These are phyloP conservation scores for Euphysa ruthae DNA, from an alignment of 30 jellyfish, hydroid and myxozoan species.

Conservation along the genomic window DNA sequence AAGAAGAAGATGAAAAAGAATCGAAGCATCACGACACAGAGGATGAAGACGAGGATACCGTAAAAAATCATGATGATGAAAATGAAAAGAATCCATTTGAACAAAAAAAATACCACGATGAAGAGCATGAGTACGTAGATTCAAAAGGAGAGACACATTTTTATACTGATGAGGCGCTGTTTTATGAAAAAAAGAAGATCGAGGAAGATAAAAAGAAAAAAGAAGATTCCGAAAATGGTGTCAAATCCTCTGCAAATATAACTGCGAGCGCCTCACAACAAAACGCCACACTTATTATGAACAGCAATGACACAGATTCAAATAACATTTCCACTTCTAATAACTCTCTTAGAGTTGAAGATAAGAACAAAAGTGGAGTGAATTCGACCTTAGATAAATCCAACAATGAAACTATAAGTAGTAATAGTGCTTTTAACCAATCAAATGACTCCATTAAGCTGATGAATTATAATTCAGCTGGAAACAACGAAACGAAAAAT, in stretches of 20 bases:
- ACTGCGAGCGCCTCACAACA: neutral
- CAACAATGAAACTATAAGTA: no score
- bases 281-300: neutral
- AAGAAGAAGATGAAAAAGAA: constrained; percentile 3
- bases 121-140: constrained; percentile 3
- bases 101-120: constrained; percentile 9
- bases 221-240: neutral
- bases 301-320: neutral
- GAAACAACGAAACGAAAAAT: no score
- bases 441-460: no score
- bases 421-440: no score
- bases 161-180: neutral
- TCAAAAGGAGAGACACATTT: constrained; percentile 1
- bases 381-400: no score
- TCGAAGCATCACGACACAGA: neutral
- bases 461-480: no score
- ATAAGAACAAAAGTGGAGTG: no score
- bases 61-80: neutral
- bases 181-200: neutral
- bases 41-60: neutral
- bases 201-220: neutral
- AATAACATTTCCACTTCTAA: no score
- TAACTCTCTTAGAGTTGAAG: no score
- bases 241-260: neutral
- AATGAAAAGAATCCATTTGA: constrained; percentile 2